phyloP scores from a whole-genome alignment of 2,888 invertebrate genomes.

The Thymelicus acteon region DNA sequence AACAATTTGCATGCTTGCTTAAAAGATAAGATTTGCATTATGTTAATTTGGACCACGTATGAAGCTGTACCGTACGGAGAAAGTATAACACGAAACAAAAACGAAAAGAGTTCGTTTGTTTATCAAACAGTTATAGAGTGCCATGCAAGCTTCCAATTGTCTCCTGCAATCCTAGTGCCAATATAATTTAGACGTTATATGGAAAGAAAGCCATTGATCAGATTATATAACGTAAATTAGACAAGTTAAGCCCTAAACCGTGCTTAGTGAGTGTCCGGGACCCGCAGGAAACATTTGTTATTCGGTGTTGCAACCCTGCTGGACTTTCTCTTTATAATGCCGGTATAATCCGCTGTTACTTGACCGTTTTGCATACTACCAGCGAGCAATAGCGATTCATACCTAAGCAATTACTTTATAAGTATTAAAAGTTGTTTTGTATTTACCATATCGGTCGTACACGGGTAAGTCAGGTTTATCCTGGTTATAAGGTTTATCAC shows the following conservation, averaged over 20 bases:
- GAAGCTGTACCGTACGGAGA: background rate
- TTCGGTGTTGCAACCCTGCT: slow-evolving; percentile 45
- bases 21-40: background rate
- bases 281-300: slow-evolving; percentile 42
- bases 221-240: slow-evolving; percentile 10
- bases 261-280: slow-evolving; percentile 1
- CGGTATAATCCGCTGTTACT: slow-evolving; percentile 49
- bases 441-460: too few relatives aligned
- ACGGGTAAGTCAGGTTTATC: too few relatives aligned
- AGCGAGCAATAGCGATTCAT: background rate
- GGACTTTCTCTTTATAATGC: slow-evolving; percentile 51
- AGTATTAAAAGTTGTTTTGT: background rate
- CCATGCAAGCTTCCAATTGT: too few relatives aligned
- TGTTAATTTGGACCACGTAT: background rate
- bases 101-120: background rate
- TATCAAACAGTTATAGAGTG: too few relatives aligned
- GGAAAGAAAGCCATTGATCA: background rate
- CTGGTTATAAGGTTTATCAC: too few relatives aligned
- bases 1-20: background rate
- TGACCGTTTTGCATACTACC: slow-evolving; percentile 18
- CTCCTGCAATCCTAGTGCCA: too few relatives aligned
- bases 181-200: background rate
- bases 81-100: background rate
- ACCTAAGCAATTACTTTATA: background rate
- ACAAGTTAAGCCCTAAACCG: slow-evolving; percentile 16